These are phyloP conservation scores for Siniperca chuatsi DNA, from an alignment of 2,113 vertebrate species.

Conservation along the genomic window DNA sequence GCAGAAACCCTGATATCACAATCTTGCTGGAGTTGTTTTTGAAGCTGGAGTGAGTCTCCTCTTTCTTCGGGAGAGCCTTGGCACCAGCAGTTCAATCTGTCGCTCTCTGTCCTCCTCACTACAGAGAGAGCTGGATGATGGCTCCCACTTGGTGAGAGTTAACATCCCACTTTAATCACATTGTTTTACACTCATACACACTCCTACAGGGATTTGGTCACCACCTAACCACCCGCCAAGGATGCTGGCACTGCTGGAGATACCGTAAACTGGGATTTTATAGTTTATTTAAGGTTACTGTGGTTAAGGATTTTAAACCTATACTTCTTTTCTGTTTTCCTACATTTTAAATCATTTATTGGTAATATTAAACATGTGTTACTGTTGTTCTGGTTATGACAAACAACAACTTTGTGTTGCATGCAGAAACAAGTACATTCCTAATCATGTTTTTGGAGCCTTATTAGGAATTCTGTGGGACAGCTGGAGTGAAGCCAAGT, in stretches of 20 bases:
- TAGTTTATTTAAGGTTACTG: background rate
- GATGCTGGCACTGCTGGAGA: background rate
- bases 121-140: constrained; percentile 9
- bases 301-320: background rate
- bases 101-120: background rate
- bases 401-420: background rate
- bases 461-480: constrained; percentile 37
- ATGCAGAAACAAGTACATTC: background rate
- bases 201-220: background rate
- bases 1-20: background rate
- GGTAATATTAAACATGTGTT: background rate
- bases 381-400: background rate
- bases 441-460: constrained; percentile 10
- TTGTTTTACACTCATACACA: constrained; percentile 9
- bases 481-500: constrained; percentile 21
- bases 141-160: constrained; percentile 29
- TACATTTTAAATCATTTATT: background rate
- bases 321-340: too few species aligned
- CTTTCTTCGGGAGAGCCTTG: background rate
- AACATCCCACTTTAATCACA: constrained; percentile 15
- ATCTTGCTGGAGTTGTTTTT: background rate
- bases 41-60: background rate
- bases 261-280: background rate
- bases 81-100: constrained; percentile 7
- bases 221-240: constrained; percentile 4